Percentiles rank a stretch among this genome's conserved stretches.
phyloP scores from a whole-genome alignment of 2,113 vertebrate species.

The Misgurnus mizolepis region DNA sequence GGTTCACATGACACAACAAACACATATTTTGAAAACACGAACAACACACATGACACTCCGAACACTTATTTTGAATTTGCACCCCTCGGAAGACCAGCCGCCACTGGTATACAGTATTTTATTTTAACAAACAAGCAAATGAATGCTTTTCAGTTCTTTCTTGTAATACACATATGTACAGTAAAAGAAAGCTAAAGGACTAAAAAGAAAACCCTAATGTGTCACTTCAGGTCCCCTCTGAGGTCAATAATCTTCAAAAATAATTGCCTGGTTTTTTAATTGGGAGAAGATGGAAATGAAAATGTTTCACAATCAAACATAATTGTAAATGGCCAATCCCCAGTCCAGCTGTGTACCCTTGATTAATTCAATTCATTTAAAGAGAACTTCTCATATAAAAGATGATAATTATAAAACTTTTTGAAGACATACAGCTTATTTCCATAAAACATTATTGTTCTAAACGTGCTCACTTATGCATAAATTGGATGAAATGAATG shows the following conservation, averaged over 20 bases:
- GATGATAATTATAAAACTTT: conserved; percentile 82
- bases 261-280: conserved; percentile 87
- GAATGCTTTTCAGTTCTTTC: conserved; percentile 81
- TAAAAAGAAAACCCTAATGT: conserved; percentile 70
- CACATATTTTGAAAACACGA: too few relatives aligned
- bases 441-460: conserved; percentile 79
- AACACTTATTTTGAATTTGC: too few relatives aligned
- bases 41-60: too few relatives aligned
- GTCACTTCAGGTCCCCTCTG: conserved; percentile 81
- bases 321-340: conserved; percentile 69
- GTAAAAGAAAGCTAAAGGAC: conserved; percentile 80
- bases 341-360: conserved; percentile 74
- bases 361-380: conserved; percentile 82
- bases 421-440: conserved; percentile 82
- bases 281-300: conserved; percentile 71
- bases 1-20: too few relatives aligned
- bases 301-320: conserved; percentile 76
- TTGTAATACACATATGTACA: conserved; percentile 88
- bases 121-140: background rate
- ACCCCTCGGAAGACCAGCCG: too few relatives aligned
- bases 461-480: conserved; percentile 79
- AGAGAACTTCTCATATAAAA: conserved; percentile 79
- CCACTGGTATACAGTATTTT: too few relatives aligned
- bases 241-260: conserved; percentile 84
- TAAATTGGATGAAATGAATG: conserved; percentile 67